Percentiles rank a stretch among this genome's conserved stretches.
Conservation (phyloP, 1,140 invertebrate species). For the Drosophila nigromelanica region DNA sequence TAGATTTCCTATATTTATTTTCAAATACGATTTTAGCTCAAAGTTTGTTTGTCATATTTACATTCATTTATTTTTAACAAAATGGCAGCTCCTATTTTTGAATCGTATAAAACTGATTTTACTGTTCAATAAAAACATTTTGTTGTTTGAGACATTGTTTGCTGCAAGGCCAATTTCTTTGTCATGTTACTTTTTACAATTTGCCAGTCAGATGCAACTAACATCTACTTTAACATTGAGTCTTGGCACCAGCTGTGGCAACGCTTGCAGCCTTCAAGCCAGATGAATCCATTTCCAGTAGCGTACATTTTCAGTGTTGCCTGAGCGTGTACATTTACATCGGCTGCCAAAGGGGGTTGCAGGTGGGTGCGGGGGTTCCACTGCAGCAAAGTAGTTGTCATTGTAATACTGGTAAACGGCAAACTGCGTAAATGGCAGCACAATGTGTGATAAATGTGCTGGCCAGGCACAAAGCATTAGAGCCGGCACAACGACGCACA, state of each 20-base stretch:
- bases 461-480: constrained; percentile 57
- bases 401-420: constrained; percentile 47
- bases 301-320: constrained; percentile 1
- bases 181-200: background rate
- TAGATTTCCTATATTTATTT: too few relatives aligned
- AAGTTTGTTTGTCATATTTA: too few relatives aligned
- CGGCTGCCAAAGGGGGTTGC: background rate
- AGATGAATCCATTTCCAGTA: constrained; percentile 5
- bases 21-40: too few relatives aligned
- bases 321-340: constrained; percentile 21
- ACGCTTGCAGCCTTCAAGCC: background rate
- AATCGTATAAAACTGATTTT: too few relatives aligned
- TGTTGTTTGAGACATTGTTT: too few relatives aligned
- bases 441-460: constrained; percentile 75
- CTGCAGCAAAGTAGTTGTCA: constrained; percentile 21
- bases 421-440: constrained; percentile 63
- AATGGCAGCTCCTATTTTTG: too few relatives aligned
- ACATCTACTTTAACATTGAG: background rate
- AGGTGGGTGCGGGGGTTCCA: background rate
- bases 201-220: background rate
- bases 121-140: too few relatives aligned
- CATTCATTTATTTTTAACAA: too few relatives aligned
- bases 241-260: background rate
- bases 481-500: constrained; percentile 2
- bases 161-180: too few relatives aligned